These are phyloP conservation scores for Dryocosmus kuriphilus DNA, from an alignment of 2,888 invertebrate genomes.

Conservation along the genomic window DNA sequence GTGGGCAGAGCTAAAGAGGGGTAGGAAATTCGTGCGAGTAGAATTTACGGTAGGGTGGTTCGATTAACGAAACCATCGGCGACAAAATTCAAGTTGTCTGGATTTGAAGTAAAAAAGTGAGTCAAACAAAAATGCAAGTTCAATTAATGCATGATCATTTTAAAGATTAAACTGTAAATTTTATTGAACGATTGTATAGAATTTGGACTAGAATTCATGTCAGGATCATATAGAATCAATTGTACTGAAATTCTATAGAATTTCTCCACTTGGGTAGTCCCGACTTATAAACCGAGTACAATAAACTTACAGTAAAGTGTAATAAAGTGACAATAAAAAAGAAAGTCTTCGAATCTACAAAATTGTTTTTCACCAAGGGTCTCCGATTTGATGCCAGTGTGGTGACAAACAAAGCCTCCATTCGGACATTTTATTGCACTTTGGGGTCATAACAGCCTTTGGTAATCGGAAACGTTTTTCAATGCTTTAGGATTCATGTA, in stretches of 20 bases:
- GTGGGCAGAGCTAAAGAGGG: not conserved
- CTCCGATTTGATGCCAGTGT: constrained; percentile 1
- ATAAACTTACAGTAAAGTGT: not conserved
- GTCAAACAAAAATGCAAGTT: no score
- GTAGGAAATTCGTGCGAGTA: constrained; percentile 50
- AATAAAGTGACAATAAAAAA: not conserved
- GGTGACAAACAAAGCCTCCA: constrained; percentile 19
- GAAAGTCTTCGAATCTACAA: not conserved
- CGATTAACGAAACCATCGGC: constrained; percentile 54
- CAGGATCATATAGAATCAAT: no score
- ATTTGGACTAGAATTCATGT: no score
- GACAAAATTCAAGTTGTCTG: no score
- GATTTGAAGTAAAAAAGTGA: no score
- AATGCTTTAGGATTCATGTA: constrained; percentile 46
- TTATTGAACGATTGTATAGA: no score
- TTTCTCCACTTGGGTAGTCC: no score
- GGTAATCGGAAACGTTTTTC: constrained; percentile 54
- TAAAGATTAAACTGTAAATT: no score
- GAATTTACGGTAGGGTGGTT: constrained; percentile 51
- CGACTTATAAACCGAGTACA: not conserved
- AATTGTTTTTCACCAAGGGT: constrained; percentile 22
- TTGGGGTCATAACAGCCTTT: constrained; percentile 33
- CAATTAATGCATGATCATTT: no score
- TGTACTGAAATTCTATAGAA: no score
- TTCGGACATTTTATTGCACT: constrained; percentile 22